phyloP scores from a whole-genome alignment of 37 sponge, comb jelly and placozoan species.

The Chondrilla cf. caribensis region DNA sequence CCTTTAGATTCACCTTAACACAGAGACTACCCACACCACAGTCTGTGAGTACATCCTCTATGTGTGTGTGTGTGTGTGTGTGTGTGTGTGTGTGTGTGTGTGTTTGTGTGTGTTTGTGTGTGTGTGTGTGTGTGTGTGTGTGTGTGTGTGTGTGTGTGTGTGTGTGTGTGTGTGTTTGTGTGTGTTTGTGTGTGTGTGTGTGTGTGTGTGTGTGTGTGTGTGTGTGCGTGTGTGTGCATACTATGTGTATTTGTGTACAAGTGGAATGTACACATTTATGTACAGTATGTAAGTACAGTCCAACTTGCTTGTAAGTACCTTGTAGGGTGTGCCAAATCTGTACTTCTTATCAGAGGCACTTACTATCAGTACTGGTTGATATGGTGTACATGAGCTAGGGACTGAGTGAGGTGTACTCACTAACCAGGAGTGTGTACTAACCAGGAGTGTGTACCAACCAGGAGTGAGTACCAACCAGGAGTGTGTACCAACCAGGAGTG shows the following conservation, averaged over 20 bases:
- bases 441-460: too few species aligned
- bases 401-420: too few species aligned
- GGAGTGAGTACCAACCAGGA: too few species aligned
- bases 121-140: constrained; percentile 40
- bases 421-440: too few species aligned
- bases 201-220: constrained; percentile 42
- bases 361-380: too few species aligned
- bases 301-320: too few species aligned
- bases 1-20: background rate
- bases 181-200: constrained; percentile 34
- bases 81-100: constrained; percentile 45
- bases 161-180: constrained; percentile 35
- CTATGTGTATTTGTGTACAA: constrained; percentile 21
- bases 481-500: too few species aligned
- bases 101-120: constrained; percentile 40
- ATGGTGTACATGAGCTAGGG: too few species aligned
- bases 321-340: too few species aligned
- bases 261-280: background rate
- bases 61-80: constrained; percentile 43
- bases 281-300: too few species aligned
- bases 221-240: constrained; percentile 35
- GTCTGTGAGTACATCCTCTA: constrained; percentile 8
- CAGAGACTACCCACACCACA: background rate
- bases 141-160: constrained; percentile 42
- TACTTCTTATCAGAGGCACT: too few species aligned